These are phyloP conservation scores for Caloenas nicobarica DNA, from an alignment of 2,113 vertebrate genomes.

Conservation along the genomic window DNA sequence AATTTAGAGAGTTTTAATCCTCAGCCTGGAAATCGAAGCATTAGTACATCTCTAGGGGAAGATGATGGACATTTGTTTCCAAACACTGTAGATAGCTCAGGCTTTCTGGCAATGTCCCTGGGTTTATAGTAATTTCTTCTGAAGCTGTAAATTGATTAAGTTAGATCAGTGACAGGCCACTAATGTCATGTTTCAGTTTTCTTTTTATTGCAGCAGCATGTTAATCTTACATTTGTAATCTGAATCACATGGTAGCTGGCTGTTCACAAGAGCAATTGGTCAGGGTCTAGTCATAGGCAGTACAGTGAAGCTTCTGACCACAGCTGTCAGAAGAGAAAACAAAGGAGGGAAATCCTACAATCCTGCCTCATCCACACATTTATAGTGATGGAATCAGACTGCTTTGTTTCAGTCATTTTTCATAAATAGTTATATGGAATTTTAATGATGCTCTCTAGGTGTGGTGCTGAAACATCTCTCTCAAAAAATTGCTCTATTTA, in stretches of 20 bases:
- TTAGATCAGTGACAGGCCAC: slow-evolving; percentile 48
- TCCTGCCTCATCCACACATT: neutral
- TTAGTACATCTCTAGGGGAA: neutral
- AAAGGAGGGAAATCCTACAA: neutral
- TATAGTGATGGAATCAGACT: neutral
- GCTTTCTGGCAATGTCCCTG: neutral
- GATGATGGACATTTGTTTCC: slow-evolving; percentile 17
- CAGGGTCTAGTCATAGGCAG: neutral
- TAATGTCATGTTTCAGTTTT: slow-evolving; percentile 49
- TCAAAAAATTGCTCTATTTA: neutral
- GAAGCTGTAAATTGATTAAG: slow-evolving; percentile 59
- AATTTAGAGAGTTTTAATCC: neutral
- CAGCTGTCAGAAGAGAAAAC: neutral
- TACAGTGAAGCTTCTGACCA: neutral
- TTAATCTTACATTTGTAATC: slow-evolving; percentile 9
- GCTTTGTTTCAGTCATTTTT: neutral
- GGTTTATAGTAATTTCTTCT: slow-evolving; percentile 30
- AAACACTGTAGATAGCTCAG: neutral
- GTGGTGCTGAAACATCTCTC: neutral
- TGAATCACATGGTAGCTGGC: neutral
- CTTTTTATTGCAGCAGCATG: neutral
- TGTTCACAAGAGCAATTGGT: neutral
- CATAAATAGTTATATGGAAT: neutral
- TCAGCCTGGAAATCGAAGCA: neutral
- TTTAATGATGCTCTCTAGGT: neutral